A percentile compares a stretch with the other conserved stretches of the same genome.
phyloP scores from a whole-genome alignment of 2,888 invertebrate species.

The Lochmaea capreae region DNA sequence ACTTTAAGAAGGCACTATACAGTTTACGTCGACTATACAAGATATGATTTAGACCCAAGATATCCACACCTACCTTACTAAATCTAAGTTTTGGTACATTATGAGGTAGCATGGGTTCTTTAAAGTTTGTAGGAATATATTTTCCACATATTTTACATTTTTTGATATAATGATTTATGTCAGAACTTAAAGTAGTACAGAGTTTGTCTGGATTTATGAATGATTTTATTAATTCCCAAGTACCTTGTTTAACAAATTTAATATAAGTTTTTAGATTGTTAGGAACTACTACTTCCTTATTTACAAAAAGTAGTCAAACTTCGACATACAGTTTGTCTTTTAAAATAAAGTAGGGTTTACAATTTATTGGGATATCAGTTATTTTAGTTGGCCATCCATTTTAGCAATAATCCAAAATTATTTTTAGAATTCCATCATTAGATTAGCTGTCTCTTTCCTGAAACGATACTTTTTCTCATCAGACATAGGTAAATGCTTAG shows the following conservation, averaged over 20 bases:
- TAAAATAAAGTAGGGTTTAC: slow-evolving; percentile 36
- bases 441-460: slow-evolving; percentile 33
- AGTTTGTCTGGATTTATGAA: slow-evolving; percentile 18
- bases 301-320: slow-evolving; percentile 32
- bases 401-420: slow-evolving; percentile 43
- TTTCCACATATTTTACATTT: slow-evolving; percentile 31
- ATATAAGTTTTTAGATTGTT: slow-evolving; percentile 19
- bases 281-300: slow-evolving; percentile 16
- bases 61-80: slow-evolving; percentile 46
- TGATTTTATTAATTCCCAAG: slow-evolving; percentile 26
- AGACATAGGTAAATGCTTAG: slow-evolving; percentile 44
- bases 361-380: slow-evolving; percentile 12
- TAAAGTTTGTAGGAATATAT: slow-evolving; percentile 35
- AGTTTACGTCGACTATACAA: too few species aligned
- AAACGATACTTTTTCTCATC: slow-evolving; percentile 35
- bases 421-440: slow-evolving; percentile 30
- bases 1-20: too few species aligned
- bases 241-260: slow-evolving; percentile 42
- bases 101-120: slow-evolving; percentile 47
- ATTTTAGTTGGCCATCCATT: slow-evolving; percentile 44
- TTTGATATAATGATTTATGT: slow-evolving; percentile 24
- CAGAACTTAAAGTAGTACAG: slow-evolving; percentile 26
- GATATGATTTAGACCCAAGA: too few species aligned
- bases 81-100: slow-evolving; percentile 44
- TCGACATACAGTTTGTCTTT: slow-evolving; percentile 42